phyloP scores from a whole-genome alignment of 2,113 vertebrate species.

The Corythornis vintsioides region DNA sequence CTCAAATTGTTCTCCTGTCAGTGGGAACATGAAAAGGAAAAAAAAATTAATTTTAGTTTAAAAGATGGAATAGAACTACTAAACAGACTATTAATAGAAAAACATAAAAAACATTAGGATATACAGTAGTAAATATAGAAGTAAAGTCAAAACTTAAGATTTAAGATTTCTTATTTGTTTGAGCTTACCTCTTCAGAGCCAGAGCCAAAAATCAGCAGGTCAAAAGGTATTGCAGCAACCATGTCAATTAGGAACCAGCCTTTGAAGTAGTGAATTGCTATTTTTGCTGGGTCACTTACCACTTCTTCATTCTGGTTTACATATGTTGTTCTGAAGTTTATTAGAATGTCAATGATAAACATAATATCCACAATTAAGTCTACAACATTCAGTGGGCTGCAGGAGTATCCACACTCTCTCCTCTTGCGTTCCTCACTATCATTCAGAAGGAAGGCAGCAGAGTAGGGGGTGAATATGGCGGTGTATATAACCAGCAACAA shows the following conservation, averaged over 20 bases:
- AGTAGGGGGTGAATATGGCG: slow-evolving; percentile 96
- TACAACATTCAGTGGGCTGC: slow-evolving; percentile 95
- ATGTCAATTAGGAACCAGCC: slow-evolving; percentile 99
- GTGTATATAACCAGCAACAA: slow-evolving; percentile 97
- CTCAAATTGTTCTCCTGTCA: background rate
- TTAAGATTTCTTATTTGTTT: background rate
- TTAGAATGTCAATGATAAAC: slow-evolving; percentile 99
- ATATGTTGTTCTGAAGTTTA: slow-evolving; percentile 99
- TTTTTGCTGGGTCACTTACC: slow-evolving; percentile 96
- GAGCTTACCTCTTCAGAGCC: slow-evolving; percentile 97
- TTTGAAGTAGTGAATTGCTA: slow-evolving; percentile 99
- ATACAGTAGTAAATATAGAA: background rate
- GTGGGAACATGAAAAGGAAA: background rate
- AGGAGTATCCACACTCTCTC: slow-evolving; percentile 95
- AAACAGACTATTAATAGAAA: background rate
- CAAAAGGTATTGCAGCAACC: slow-evolving; percentile 99
- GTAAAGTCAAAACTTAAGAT: background rate
- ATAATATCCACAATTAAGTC: slow-evolving; percentile 99
- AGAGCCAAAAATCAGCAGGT: slow-evolving; percentile 98
- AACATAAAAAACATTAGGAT: background rate
- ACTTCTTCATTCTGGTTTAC: slow-evolving; percentile 98
- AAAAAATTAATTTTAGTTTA: background rate
- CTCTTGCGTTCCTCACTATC: slow-evolving; percentile 93
- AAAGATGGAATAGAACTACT: background rate
- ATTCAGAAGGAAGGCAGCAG: slow-evolving; percentile 96